Conservation (phyloP, 2,888 invertebrate species). For the Coenonympha glycerion region DNA sequence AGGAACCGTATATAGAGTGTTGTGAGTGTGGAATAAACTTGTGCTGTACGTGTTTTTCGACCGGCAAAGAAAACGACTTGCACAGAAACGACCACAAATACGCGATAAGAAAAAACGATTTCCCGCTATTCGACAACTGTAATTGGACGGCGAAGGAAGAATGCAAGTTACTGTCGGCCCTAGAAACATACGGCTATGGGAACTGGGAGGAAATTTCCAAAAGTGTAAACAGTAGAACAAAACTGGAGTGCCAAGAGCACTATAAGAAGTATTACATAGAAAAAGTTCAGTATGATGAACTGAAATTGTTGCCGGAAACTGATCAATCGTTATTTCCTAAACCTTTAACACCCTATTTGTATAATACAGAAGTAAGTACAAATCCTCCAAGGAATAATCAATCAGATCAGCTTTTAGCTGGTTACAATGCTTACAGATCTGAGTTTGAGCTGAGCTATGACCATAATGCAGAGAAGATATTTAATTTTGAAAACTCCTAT, state of each 20-base stretch:
- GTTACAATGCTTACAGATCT: conserved; percentile 89
- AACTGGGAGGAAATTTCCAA: conserved; percentile 88
- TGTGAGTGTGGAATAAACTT: conserved; percentile 80
- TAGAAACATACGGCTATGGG: conserved; percentile 83
- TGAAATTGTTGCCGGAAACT: conserved; percentile 76
- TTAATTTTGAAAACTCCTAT: conserved; percentile 66
- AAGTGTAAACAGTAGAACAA: conserved; percentile 78
- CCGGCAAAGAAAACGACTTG: conserved; percentile 79
- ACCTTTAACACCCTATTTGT: conserved; percentile 78
- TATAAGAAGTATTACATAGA: conserved; percentile 87
- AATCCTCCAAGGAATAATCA: conserved; percentile 84
- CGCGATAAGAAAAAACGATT: conserved; percentile 82
- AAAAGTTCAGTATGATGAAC: conserved; percentile 75
- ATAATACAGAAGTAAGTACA: conserved; percentile 77
- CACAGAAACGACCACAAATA: conserved; percentile 88
- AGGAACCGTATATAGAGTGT: conserved; percentile 86
- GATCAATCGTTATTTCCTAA: conserved; percentile 75
- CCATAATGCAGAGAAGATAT: conserved; percentile 84
- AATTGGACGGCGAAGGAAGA: conserved; percentile 90
- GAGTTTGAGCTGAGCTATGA: conserved; percentile 91
- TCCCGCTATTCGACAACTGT: conserved; percentile 82
- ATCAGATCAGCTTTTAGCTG: conserved; percentile 78
- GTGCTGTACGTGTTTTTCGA: conserved; percentile 87
- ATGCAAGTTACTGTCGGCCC: conserved; percentile 79
- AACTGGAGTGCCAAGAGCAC: conserved; percentile 85